Evolutionary conservation across 2,888 invertebrate species (phyloP).

Genomic region (Ecdyonurus torrentis): DNA sequence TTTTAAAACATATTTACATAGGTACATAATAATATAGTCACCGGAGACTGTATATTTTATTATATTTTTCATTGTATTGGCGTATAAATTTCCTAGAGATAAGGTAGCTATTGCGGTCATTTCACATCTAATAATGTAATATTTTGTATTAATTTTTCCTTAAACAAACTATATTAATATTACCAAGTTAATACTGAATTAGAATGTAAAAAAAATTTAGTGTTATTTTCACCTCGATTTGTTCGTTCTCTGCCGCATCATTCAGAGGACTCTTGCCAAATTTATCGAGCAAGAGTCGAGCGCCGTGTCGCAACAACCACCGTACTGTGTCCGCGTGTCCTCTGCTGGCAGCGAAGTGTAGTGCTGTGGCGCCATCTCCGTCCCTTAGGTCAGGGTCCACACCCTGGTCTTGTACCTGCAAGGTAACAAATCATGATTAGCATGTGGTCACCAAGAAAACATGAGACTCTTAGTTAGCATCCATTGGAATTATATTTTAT

Average conservation of each 20-base stretch:
- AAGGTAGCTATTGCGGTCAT: too few species aligned
- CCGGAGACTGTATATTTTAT: too few species aligned
- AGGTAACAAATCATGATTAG: constrained; percentile 10
- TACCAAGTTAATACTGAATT: too few species aligned
- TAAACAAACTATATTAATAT: too few species aligned
- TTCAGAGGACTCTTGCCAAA: constrained; percentile 82
- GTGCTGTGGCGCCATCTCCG: constrained; percentile 75
- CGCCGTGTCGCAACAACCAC: constrained; percentile 72
- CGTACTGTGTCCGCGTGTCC: constrained; percentile 61
- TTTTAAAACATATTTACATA: too few species aligned
- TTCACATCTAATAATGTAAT: too few species aligned
- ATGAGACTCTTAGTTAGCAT: not conserved
- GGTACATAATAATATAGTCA: too few species aligned
- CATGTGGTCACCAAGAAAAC: constrained; percentile 3
- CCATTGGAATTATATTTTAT: too few species aligned
- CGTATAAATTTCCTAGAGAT: too few species aligned
- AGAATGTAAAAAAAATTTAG: too few species aligned
- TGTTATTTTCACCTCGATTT: constrained; percentile 49
- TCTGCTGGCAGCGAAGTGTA: constrained; percentile 76
- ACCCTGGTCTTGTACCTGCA: constrained; percentile 63
- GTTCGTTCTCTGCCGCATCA: constrained; percentile 81
- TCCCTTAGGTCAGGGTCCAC: constrained; percentile 73
- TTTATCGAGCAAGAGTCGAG: constrained; percentile 62
- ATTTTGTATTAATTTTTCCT: too few species aligned
- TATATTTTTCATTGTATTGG: too few species aligned